Conservation (phyloP, 2,888 invertebrate species). For the Mesorhabditis spiculigera region DNA sequence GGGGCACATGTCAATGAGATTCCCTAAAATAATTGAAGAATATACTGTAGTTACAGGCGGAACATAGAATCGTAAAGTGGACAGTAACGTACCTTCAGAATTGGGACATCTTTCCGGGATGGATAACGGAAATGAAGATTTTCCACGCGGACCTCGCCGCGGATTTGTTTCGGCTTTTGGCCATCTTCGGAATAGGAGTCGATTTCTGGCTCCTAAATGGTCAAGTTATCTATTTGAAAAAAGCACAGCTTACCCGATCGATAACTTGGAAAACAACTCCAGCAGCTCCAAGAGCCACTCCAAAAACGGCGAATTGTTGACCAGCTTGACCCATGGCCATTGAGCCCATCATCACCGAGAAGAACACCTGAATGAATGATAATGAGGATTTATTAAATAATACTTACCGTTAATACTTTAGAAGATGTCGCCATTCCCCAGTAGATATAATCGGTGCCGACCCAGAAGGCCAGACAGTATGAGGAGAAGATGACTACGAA, state of each 20-base stretch:
- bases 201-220: slow-evolving; percentile 43
- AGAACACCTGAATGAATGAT: slow-evolving; percentile 70
- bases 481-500: slow-evolving; percentile 59
- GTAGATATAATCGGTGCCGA: slow-evolving; percentile 36
- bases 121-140: slow-evolving; percentile 62
- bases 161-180: slow-evolving; percentile 54
- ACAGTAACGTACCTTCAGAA: slow-evolving; percentile 37
- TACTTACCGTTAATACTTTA: neutral
- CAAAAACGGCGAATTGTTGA: slow-evolving; percentile 76
- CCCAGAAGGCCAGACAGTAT: slow-evolving; percentile 53
- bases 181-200: slow-evolving; percentile 56
- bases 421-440: slow-evolving; percentile 5
- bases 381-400: neutral
- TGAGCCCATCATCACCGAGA: slow-evolving; percentile 75
- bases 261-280: slow-evolving; percentile 63
- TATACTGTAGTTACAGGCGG: neutral
- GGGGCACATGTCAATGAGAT: slow-evolving; percentile 39
- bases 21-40: slow-evolving; percentile 17
- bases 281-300: slow-evolving; percentile 75
- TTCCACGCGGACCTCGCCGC: slow-evolving; percentile 60
- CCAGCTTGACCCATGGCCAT: slow-evolving; percentile 78
- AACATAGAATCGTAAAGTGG: neutral
- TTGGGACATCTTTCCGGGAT: slow-evolving; percentile 57
- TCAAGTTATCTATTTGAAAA: neutral
- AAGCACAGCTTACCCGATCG: slow-evolving; percentile 53